Evolutionary conservation across 2,113 vertebrate genomes (phyloP), one percentile per base, ranked within the genome.

Genomic region (Chionodraco myersi): DNA sequence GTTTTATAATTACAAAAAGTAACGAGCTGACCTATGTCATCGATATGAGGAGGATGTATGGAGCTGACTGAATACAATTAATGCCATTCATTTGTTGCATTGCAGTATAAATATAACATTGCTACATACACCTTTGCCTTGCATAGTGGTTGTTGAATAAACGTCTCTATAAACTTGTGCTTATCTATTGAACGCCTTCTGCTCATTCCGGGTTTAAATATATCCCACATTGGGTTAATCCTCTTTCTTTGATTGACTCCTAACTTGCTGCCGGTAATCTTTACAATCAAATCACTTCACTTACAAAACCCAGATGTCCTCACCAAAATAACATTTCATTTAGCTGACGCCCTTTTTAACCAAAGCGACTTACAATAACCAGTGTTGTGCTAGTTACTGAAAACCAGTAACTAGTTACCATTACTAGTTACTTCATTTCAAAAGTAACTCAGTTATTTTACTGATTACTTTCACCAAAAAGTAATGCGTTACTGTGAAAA

Each of bases 101-200:
- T 58, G 7, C 45, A 34, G 10, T 2, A 58, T 3, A 21, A 34
- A n/a, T 61, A 26, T 45, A 44, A 15, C 15, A 15, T 85, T 70
- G 23, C 34, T 30, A 30, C 30, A 30, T 30, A 30, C 30, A 30
- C 30, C 30, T 30, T 30, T 30, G 30, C 36, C 44, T 26, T 18
- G 9, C 4, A 16, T 26, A 12, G 52, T 59, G 44, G 3, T 30
- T 30, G 3, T 30, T 30, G 30, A 54, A 71, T 71, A 52, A 71
- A 67, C 62, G 15, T 16, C 12, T 48, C 16, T 26, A 6, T 48
- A 11, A 11, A n/a, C 8, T 13, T 21, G 23, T 66, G 73, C 23
- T 52, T 79, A 57, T 82, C 51, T 79, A 16, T 41, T 41, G 10
- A 62, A 54, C 6, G n/a, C 68, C 51, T 49, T 62, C 18, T 58